Base-by-base conservation (phyloP, 2,797 vertebrate genomes). In the Protosalanx chinensis region DNA sequence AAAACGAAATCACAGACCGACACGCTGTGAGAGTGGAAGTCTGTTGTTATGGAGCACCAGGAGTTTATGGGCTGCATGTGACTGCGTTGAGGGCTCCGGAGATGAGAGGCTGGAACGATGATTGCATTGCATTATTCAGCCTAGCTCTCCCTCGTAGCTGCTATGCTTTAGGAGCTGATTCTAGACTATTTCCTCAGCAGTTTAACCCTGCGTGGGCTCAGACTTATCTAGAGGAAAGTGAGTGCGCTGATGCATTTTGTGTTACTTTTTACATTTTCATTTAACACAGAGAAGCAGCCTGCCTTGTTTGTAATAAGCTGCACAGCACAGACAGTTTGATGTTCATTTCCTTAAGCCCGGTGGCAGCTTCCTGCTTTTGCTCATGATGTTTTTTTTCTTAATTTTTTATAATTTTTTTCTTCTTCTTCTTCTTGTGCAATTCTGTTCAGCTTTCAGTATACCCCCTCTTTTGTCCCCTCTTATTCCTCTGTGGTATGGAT, bases 301-400 rank as follows among this genome's bases (percentile, higher is more conserved):
- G 73, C 71, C 77, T 76, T 76, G 81, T 81, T 80, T 84, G 82
- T 74, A 79, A 77, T 3, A 33, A 81, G 72, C 72, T 41, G 67
- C 33, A 33, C 23, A 72, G 75, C 76, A 57, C 74, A 78, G 77
- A 81, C 79, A 70, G 81, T 82, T 85, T 84, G 79, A 84, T 84
- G 81, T 83, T 86, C 70, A 88, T 87, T 82, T 82, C 79, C 72
- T 74, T 72, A 74, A 83, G 85, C 83, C 83, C 83, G 76, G 30
- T 10, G 79, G 82, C 81, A 15, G 67, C 74, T 87, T 85, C 81
- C 81, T 84, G 79, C 75, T 46, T 80, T 75, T 61, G 78, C 75
- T 78, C 77, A 77, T 76, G 79, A 81, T 84, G 86, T 74, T 79
- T 81, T 83, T 86, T 85, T 80, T 77, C 70, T 79, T 82, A 79